Conservation (phyloP, 1,140 invertebrate genomes). For the Goniozus legneri region DNA sequence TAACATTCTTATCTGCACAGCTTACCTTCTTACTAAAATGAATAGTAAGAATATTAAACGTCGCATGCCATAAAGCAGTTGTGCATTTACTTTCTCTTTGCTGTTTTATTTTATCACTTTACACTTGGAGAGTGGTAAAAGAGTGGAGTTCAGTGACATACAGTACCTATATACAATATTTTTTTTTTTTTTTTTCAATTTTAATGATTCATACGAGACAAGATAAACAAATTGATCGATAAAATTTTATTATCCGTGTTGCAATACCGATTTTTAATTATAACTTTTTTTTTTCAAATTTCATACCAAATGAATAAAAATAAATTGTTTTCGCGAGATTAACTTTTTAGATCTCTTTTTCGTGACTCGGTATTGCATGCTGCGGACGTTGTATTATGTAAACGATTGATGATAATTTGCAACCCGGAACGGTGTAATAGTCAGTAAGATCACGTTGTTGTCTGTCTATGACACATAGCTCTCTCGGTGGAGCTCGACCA, state of each 20-base stretch:
- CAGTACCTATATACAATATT: slow-evolving; percentile 15
- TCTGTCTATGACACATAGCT: slow-evolving; percentile 59
- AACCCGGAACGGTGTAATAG: no score
- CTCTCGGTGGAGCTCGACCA: slow-evolving; percentile 63
- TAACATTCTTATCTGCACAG: no score
- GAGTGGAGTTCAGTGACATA: no score
- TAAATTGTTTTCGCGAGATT: neutral
- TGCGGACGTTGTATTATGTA: no score
- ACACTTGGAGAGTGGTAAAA: no score
- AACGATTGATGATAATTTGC: no score
- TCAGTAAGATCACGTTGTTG: slow-evolving; percentile 49
- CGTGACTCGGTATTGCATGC: slow-evolving; percentile 12
- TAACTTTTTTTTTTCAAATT: neutral
- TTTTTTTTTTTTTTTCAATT: slow-evolving; percentile 2
- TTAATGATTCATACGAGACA: neutral
- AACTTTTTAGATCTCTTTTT: neutral
- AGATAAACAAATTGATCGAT: neutral
- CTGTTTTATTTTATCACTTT: no score
- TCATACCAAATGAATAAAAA: neutral
- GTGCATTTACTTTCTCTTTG: no score
- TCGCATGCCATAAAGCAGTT: no score
- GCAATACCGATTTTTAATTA: slow-evolving; percentile 7
- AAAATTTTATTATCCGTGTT: neutral
- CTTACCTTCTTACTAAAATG: no score
- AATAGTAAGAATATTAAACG: no score